Evolutionary conservation across 2,113 vertebrate species (phyloP), one percentile per base, ranked within the genome.

Genomic region (Parus major): DNA sequence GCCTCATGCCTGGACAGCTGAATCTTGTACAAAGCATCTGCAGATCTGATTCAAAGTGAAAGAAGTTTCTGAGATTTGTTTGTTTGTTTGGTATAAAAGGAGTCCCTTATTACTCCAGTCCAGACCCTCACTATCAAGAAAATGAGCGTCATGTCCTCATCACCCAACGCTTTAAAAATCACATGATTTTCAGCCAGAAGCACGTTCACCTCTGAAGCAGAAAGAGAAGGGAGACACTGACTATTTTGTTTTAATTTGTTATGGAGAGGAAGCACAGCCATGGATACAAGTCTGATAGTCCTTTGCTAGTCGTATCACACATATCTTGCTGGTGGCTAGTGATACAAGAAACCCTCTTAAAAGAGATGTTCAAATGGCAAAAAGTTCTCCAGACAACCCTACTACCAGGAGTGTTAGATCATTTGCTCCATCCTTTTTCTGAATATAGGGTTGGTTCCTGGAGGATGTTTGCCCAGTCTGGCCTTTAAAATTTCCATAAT

Each of bases 151-250:
- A 15, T n/a, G 19, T 44, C 8, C 5, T 87, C 56, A 53, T 53
- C 27, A 31, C 9, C 12, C 39, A 56, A 23, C 5, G 12, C 17
- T 70, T 69, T 19, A 59, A 24, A 87, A 82, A 13, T 70, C 5
- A 4, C 8, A 3, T 19, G 11, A 8, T 56, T 92, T 91, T 64
- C 39, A 83, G 35, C 16, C 27, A 11, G 10, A 7, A 68, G 3
- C 0, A 0, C 2, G 2, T 69, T 61, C 11, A 15, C 29, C 28
- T 49, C 24, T 28, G 41, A 24, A 77, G 10, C 21, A 80, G 39
- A 68, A 79, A 41, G 50, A 41, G 6, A 21, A 44, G 15, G 15
- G 27, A 56, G 24, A 53, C 22, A 17, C 5, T 24, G 42, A 25
- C 23, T 59, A 12, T 44, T 82, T 82, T 82, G 21, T 27, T 90